Base-by-base conservation (phyloP, 1,140 invertebrate genomes). In the Apocrypta bakeri region DNA sequence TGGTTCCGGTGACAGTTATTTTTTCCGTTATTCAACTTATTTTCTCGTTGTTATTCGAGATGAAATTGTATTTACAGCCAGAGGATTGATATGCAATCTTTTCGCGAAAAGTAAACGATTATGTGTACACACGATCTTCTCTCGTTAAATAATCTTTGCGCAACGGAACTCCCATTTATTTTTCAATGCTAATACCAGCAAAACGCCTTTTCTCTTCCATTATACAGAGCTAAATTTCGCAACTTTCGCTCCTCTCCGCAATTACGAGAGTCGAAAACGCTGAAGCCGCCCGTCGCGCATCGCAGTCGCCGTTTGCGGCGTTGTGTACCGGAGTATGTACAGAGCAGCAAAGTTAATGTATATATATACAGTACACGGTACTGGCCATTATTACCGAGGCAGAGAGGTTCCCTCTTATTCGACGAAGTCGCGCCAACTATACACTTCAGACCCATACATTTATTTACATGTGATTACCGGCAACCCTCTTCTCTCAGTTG, bases 391-490 rank as follows among this genome's bases (percentile, higher is more conserved):
- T 79, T 79, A 71, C 66, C 21, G 37, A 56, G 25, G 27, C 40
- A 3, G 21, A 3, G 21, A n/a, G 31, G 29, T 21, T 56, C 48
- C 48, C 48, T 56, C 48, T 56, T 56, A 56, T 56, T 68, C 76
- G 63, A 64, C 68, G 27, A 40, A 56, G 61, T n/a, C 63, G 82
- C 64, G 21, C 66, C 82, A 85, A 87, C 87, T 87, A 87, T 86
- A 27, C 85, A 6, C 33, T 61, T 21, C 63, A 86, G 88, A 86
- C 83, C 82, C 87, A 88, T 88, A 88, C 86, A 88, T 89, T 89
- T 89, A 89, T 89, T 89, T 88, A 89, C 87, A 88, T 89, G 84
- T 86, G 88, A 89, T 89, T 89, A 89, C 84, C 64, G 25, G 84
- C 73, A n/a, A n/a, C n/a, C n/a, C n/a, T n/a, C n/a, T n/a, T 42